A percentile compares a stretch with the other conserved stretches of the same genome.
Conservation (phyloP, 2,113 vertebrate genomes). For the Oncorhynchus keta region DNA sequence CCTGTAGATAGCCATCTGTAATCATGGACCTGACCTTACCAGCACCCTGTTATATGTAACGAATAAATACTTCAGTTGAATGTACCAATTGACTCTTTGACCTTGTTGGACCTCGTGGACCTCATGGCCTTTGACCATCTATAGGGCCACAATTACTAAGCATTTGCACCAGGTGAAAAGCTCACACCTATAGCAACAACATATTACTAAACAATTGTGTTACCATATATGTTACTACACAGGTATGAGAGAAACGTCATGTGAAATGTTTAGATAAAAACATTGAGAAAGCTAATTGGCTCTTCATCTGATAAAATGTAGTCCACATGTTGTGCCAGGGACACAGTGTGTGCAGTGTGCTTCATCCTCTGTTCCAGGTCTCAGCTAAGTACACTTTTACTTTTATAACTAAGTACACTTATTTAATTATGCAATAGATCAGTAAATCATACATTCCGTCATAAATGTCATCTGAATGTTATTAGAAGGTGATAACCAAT, state of each 20-base stretch:
- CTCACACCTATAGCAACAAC: too few species aligned
- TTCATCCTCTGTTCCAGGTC: neutral
- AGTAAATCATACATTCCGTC: neutral
- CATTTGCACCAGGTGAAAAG: too few species aligned
- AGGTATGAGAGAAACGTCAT: too few species aligned
- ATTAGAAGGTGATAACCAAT: neutral
- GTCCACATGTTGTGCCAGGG: neutral
- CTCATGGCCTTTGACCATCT: neutral
- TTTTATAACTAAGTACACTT: neutral
- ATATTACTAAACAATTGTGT: too few species aligned
- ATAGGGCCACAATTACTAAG: too few species aligned
- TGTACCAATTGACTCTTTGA: constrained; percentile 9
- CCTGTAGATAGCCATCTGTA: neutral
- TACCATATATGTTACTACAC: too few species aligned
- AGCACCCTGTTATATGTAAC: constrained; percentile 4
- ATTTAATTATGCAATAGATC: neutral
- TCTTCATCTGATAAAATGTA: too few species aligned
- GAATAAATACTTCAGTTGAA: constrained; percentile 14
- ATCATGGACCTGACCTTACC: constrained; percentile 9
- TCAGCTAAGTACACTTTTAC: neutral
- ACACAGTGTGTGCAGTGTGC: neutral
- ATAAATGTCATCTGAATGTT: neutral
- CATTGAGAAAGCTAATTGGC: too few species aligned
- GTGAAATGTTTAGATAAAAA: too few species aligned
- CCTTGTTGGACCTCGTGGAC: neutral